Evolutionary conservation across 2,113 vertebrate genomes (phyloP).

Genomic region (Microtus montanus): DNA sequence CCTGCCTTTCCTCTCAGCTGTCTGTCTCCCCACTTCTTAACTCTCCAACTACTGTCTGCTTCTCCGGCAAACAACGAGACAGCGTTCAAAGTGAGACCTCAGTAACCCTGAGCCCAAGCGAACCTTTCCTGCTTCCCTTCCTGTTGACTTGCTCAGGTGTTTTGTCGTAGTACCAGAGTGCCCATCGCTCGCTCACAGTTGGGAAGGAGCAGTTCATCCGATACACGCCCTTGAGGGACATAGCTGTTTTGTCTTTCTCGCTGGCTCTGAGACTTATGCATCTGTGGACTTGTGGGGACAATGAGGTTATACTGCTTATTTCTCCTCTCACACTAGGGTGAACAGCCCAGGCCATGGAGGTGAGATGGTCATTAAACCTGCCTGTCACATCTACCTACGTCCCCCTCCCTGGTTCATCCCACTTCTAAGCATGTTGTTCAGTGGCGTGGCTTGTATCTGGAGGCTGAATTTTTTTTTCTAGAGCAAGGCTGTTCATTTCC

Average conservation of each 20-base stretch:
- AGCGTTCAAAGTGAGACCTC: neutral
- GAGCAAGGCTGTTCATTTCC: neutral
- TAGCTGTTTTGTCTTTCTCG: neutral
- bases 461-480: neutral
- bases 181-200: neutral
- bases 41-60: neutral
- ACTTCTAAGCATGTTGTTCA: accelerated
- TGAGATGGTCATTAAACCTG: neutral
- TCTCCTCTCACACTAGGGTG: accelerated
- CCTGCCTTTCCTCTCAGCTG: neutral
- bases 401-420: neutral
- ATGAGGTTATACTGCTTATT: neutral
- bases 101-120: neutral
- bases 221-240: no score
- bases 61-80: no score
- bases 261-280: accelerated
- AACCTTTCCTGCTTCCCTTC: neutral
- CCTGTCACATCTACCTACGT: neutral
- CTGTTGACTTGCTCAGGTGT: neutral
- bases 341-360: neutral
- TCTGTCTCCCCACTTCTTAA: neutral
- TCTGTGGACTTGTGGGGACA: neutral
- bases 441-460: neutral
- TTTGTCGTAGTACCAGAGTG: neutral
- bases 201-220: neutral